Base-by-base conservation (phyloP, 2,113 vertebrate genomes). In the Ginglymostoma cirratum region DNA sequence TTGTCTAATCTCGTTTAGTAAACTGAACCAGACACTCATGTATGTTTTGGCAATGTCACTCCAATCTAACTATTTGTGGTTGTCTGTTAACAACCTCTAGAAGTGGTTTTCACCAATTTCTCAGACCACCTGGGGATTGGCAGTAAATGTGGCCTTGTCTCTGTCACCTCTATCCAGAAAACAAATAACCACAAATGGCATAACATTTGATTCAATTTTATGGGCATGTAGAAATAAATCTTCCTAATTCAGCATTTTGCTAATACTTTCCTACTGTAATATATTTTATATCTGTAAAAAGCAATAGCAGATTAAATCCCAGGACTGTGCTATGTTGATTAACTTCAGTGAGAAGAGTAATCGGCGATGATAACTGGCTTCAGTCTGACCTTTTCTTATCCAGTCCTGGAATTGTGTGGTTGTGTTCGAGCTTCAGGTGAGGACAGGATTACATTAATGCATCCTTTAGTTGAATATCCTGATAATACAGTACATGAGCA, bases 251-350 rank as follows among this genome's bases (percentile, higher is more conserved):
- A 96, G 96, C 96, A 97, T 97, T 96, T 97, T 97, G 96, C 96
- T 96, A 96, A 97, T 97, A 97, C 96, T 96, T 97, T 97, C 96
- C 96, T 97, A 96, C 45, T 97, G 97, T 96, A 96, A 96, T 96
- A 96, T 96, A 96, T 96, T 96, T 97, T 97, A 96, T 96, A 96
- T 97, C 97, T 97, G 96, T 97, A 96, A 97, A 97, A 97, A 96
- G 95, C 96, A n/a, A 83, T n/a, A 83, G 80, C 38, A 83, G 38
- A 38, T 45, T 83, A 83, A 83, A 83, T 83, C 80, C 19, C 38
- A 42, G 38, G 15, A 17, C 80, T 38, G 34, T 80, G 30, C 14
- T 38, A 3, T 42, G 38, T 83, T 6, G 42, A 83, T 19, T 83
- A 19, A 83, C 42, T 1, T 83, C 38, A 83, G 17, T 38, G 38